Conservation (phyloP, 2,797 vertebrate genomes). For the Hoplostethus mediterraneus region DNA sequence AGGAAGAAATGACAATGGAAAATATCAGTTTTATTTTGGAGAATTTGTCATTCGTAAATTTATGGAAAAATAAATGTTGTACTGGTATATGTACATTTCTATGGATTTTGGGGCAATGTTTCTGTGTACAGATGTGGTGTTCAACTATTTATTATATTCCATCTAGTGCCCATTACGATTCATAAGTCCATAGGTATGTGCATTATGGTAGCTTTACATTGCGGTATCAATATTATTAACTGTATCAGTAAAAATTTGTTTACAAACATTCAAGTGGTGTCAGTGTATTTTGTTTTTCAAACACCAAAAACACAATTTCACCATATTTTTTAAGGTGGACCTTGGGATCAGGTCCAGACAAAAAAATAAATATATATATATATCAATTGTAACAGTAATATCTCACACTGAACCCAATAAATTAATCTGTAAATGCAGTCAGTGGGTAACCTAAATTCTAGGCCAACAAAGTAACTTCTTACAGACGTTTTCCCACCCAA, state of each 20-base stretch:
- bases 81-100: conserved; percentile 98
- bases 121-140: conserved; percentile 98
- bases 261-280: conserved; percentile 86
- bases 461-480: no score
- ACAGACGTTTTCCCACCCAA: no score
- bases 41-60: conserved; percentile 85
- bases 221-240: conserved; percentile 95
- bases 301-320: neutral
- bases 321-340: no score
- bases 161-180: conserved; percentile 93
- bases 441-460: no score
- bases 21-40: conserved; percentile 83
- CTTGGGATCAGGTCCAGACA: no score
- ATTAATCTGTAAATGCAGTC: no score
- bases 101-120: conserved; percentile 93
- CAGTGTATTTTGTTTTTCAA: conserved; percentile 27
- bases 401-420: no score
- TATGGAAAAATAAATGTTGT: conserved; percentile 94
- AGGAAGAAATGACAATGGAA: conserved; percentile 69
- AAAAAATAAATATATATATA: neutral
- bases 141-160: conserved; percentile 99
- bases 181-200: conserved; percentile 92
- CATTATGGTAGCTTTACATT: conserved; percentile 96
- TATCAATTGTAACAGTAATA: no score
- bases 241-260: conserved; percentile 99